phyloP scores from a whole-genome alignment of 1,140 invertebrate genomes.

The Idris sp. region DNA sequence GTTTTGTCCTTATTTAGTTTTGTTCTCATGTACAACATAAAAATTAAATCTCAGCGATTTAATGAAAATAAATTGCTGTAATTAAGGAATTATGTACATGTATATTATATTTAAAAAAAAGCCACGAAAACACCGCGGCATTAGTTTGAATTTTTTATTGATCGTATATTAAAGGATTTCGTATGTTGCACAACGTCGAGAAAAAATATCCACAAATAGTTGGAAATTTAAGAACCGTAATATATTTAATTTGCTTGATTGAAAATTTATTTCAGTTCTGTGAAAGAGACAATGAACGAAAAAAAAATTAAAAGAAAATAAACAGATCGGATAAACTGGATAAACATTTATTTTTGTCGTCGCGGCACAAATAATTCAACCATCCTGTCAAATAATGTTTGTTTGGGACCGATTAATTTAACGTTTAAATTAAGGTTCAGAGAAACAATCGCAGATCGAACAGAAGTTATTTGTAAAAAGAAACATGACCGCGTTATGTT shows the following conservation, averaged over 20 bases:
- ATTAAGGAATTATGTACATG: too few relatives aligned
- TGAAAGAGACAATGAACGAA: conserved; percentile 6
- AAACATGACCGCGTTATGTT: too few relatives aligned
- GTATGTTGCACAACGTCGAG: too few relatives aligned
- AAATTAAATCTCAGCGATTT: too few relatives aligned
- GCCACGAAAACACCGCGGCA: too few relatives aligned
- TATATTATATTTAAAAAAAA: too few relatives aligned
- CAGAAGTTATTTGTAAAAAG: too few relatives aligned
- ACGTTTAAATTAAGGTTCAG: conserved; percentile 3
- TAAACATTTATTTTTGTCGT: conserved; percentile 13
- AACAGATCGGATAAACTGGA: conserved; percentile 3
- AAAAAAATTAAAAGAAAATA: conserved; percentile 31
- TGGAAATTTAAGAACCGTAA: conserved; percentile 1
- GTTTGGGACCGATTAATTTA: not conserved
- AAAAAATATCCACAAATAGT: too few relatives aligned
- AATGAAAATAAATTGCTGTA: too few relatives aligned
- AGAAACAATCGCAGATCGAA: conserved; percentile 7
- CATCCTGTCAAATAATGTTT: conserved; percentile 11
- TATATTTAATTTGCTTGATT: conserved; percentile 11
- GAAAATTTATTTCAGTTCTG: conserved; percentile 7
- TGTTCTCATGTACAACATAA: too few relatives aligned
- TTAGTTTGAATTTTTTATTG: too few relatives aligned
- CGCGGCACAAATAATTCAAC: not conserved
- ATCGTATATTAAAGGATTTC: conserved; percentile 3
- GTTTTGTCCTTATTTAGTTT: too few relatives aligned